phyloP scores from a whole-genome alignment of 2,888 invertebrate genomes.

The Drosophila helvetica region DNA sequence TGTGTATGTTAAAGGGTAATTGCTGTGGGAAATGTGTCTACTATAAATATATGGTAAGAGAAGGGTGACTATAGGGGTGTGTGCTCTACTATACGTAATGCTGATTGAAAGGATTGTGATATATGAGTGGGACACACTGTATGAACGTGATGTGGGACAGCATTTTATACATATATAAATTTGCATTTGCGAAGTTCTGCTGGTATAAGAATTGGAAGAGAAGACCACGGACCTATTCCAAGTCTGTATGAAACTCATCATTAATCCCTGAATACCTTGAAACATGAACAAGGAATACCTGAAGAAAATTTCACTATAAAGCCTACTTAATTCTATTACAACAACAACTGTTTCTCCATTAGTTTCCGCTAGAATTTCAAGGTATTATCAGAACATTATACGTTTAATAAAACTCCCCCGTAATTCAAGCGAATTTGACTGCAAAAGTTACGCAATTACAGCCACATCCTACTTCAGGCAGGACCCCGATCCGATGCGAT shows the following conservation, averaged over 20 bases:
- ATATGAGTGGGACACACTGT: constrained; percentile 18
- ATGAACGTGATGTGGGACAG: constrained; percentile 23
- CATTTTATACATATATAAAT: not conserved
- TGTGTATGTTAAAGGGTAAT: constrained; percentile 50
- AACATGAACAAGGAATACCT: not conserved
- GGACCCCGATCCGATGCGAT: too few species aligned
- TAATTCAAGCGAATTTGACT: constrained; percentile 19
- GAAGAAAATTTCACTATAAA: not conserved
- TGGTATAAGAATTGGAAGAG: too few species aligned
- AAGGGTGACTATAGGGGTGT: constrained; percentile 6
- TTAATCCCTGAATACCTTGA: not conserved
- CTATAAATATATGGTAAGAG: not conserved
- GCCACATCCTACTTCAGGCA: constrained; percentile 17
- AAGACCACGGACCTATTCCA: not conserved
- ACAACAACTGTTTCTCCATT: not conserved
- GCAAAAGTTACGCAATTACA: constrained; percentile 23
- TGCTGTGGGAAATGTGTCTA: constrained; percentile 49
- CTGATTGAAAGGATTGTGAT: constrained; percentile 48
- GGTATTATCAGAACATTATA: constrained; percentile 27
- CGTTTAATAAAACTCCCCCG: constrained; percentile 31
- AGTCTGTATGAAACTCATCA: not conserved
- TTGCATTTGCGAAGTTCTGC: too few species aligned
- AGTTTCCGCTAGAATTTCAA: not conserved
- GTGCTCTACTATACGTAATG: constrained; percentile 12
- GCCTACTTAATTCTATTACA: not conserved